These are phyloP conservation scores for Gnatocerus cornutus DNA, from an alignment of 2,888 invertebrate genomes.

Conservation along the genomic window DNA sequence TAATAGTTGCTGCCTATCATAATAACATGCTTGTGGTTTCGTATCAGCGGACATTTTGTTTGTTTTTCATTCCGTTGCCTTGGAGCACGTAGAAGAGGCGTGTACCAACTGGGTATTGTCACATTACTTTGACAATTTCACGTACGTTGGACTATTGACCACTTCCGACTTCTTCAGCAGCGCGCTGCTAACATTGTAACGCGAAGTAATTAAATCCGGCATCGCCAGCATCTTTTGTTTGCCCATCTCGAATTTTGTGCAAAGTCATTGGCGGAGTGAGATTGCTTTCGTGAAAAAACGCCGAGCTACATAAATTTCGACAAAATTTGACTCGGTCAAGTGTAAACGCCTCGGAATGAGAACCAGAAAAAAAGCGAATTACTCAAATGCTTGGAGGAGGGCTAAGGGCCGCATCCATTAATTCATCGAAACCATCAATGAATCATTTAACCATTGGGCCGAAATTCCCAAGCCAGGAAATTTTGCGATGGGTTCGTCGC, in stretches of 20 bases:
- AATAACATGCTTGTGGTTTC: constrained; percentile 44
- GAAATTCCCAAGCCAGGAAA: no score
- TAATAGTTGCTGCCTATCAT: constrained; percentile 49
- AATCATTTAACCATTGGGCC: no score
- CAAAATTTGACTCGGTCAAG: background rate
- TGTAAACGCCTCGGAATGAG: background rate
- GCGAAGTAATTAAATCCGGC: constrained; percentile 26
- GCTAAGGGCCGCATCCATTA: no score
- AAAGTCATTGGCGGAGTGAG: constrained; percentile 1
- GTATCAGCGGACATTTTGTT: constrained; percentile 46
- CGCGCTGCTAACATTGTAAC: constrained; percentile 5
- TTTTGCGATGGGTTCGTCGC: no score
- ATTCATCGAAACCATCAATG: no score
- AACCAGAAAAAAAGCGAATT: background rate
- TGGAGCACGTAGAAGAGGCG: constrained; percentile 52
- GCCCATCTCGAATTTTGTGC: constrained; percentile 25
- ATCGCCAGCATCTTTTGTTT: constrained; percentile 32
- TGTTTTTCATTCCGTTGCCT: constrained; percentile 47
- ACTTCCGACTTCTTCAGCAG: constrained; percentile 19
- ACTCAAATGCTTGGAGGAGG: background rate
- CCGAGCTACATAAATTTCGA: background rate
- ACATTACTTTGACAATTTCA: constrained; percentile 53
- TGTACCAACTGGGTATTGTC: constrained; percentile 51
- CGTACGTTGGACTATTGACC: constrained; percentile 37
- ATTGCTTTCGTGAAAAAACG: constrained; percentile 19